Base-by-base conservation (phyloP, 2,888 invertebrate species). In the Melanostoma mellinum region DNA sequence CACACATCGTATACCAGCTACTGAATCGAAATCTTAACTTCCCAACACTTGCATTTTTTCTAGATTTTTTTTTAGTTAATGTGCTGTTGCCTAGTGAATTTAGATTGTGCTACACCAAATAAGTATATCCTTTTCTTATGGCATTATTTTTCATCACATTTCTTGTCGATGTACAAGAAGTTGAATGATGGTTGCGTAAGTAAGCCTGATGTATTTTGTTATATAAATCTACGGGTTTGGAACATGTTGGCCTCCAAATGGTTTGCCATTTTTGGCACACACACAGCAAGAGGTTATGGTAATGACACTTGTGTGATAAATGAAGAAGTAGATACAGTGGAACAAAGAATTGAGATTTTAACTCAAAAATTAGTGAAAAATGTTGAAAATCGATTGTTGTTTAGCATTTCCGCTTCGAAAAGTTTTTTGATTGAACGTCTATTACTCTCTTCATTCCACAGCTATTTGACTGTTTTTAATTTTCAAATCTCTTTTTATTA, bases 241-340 rank as follows among this genome's bases (percentile, higher is more conserved):
- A 20, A 72, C 71, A 60, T 36, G 82, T 69, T 69, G 20, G 50
- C 82, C 82, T 78, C 78, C 9, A 61, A 68, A 50, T 40, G n/a
- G 30, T 56, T 58, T 78, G 52, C 63, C 63, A 48, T 68, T 42
- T 73, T 63, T 38, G 56, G 63, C 20, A 5, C 6, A 32, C 50
- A n/a, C 69, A 61, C 32, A 58, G 36, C 40, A 33, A 61, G 68
- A 82, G 82, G 82, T 82, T 82, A 82, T 82, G 82, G 78, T 82
- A 82, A 82, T 82, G 82, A 82, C 82, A 82, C 73, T 53, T 69
- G 63, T 55, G 48, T 50, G 20, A 38, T 32, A 30, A 30, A 0
- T 32, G 38, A 30, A 50, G 48, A 1, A 50, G 30, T 50, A 38
- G 32, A 3, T 50, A 63, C 63, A 63, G 63, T 63, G 50, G 50